A percentile compares a stretch with the other conserved stretches of the same genome.
These are phyloP conservation scores for Macrotis lagotis DNA, from an alignment of 2,113 vertebrate species.

Conservation along the genomic window DNA sequence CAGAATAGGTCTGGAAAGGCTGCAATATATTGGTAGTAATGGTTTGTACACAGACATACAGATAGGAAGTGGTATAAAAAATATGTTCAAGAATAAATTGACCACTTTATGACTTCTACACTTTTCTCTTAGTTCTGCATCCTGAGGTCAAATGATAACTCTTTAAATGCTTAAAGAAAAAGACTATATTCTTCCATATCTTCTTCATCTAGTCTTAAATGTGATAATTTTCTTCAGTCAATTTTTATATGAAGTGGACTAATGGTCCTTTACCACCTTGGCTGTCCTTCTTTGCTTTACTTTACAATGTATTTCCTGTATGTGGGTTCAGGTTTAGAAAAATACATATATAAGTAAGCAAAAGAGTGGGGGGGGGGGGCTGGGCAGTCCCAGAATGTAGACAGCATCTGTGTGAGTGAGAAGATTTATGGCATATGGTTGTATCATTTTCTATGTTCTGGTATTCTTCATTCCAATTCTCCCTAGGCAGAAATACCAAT, in stretches of 20 bases:
- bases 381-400: background rate
- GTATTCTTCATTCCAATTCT: background rate
- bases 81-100: background rate
- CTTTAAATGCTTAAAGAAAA: background rate
- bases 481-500: background rate
- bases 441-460: background rate
- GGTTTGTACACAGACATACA: background rate
- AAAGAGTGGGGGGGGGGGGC: background rate
- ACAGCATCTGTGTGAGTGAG: background rate
- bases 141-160: background rate
- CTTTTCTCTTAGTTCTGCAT: background rate
- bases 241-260: background rate
- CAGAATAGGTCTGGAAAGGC: background rate
- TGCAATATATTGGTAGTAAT: background rate
- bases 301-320: background rate
- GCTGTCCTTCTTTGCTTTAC: background rate
- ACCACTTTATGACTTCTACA: background rate
- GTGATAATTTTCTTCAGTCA: background rate
- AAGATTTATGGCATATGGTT: background rate
- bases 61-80: background rate
- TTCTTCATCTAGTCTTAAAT: background rate
- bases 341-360: background rate
- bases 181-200: background rate
- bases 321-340: background rate
- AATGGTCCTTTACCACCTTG: background rate